A percentile compares a stretch with the other conserved stretches of the same genome.
phyloP scores from a whole-genome alignment of 2,797 vertebrate species.

The Pyrocephalus nanus region DNA sequence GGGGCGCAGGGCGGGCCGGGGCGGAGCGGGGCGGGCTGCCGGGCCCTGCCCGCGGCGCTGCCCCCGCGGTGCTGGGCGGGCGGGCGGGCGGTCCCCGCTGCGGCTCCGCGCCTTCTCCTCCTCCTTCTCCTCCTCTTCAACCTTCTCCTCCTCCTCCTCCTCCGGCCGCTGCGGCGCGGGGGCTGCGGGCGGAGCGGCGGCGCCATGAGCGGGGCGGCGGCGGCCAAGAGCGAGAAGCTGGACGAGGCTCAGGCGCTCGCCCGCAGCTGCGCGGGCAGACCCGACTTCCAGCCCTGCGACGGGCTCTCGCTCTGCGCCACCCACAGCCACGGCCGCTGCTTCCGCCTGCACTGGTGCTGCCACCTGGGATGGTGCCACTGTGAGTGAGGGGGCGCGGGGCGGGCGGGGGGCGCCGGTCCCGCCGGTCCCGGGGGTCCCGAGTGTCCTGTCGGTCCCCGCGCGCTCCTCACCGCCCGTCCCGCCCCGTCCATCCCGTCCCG shows the following conservation, averaged over 20 bases:
- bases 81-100: constrained; percentile 24
- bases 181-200: constrained; percentile 43
- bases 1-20: background rate
- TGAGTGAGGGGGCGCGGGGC: constrained; percentile 78
- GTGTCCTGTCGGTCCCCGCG: background rate
- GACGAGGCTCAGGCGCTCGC: constrained; percentile 98
- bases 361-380: constrained; percentile 99
- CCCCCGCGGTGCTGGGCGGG: constrained; percentile 36
- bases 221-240: constrained; percentile 93
- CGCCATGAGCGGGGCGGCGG: constrained; percentile 77
- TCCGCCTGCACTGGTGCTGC: constrained; percentile 99
- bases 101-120: background rate
- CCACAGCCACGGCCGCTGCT: constrained; percentile 98
- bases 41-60: constrained; percentile 47
- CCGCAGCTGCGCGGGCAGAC: constrained; percentile 94
- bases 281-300: constrained; percentile 97
- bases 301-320: constrained; percentile 97
- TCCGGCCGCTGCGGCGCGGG: constrained; percentile 53
- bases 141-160: background rate
- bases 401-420: background rate
- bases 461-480: background rate
- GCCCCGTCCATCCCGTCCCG: background rate
- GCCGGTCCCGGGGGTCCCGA: background rate
- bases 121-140: background rate
- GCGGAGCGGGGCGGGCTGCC: constrained; percentile 2